phyloP scores from a whole-genome alignment of 2,888 invertebrate species.

The Epiblema foenella region DNA sequence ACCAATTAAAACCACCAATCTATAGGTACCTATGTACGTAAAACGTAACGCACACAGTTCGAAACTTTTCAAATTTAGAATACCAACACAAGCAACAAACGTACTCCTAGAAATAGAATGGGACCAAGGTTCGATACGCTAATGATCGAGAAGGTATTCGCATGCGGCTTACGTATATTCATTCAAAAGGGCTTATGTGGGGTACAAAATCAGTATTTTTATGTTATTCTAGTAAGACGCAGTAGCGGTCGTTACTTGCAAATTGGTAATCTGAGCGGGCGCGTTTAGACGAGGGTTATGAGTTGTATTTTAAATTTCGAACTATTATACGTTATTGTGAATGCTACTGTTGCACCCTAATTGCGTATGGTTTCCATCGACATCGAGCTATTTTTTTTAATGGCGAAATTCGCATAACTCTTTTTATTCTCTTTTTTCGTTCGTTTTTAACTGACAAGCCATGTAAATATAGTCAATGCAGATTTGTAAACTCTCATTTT shows the following conservation, averaged over 20 bases:
- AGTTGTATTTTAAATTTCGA: constrained; percentile 25
- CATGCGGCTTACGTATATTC: constrained; percentile 20
- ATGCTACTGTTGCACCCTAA: not conserved
- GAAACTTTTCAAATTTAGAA: constrained; percentile 24
- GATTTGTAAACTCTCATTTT: too few relatives aligned
- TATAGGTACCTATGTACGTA: not conserved
- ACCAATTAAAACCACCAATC: not conserved
- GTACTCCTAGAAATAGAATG: constrained; percentile 14
- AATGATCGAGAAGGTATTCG: constrained; percentile 38
- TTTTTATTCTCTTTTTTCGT: too few relatives aligned
- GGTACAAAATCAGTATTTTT: not conserved
- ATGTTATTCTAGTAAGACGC: not conserved
- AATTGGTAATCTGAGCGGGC: constrained; percentile 74
- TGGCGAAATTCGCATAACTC: too few relatives aligned
- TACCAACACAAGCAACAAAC: not conserved
- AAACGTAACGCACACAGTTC: not conserved
- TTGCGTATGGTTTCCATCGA: not conserved
- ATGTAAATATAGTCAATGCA: too few relatives aligned
- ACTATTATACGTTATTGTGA: constrained; percentile 9
- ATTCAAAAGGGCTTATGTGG: not conserved
- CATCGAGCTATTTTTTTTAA: not conserved
- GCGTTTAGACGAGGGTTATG: constrained; percentile 38
- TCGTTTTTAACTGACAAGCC: too few relatives aligned
- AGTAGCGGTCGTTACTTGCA: constrained; percentile 54
- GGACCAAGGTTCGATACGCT: constrained; percentile 46